phyloP scores from a whole-genome alignment of 2,797 vertebrate genomes.

The Danionella dracula region DNA sequence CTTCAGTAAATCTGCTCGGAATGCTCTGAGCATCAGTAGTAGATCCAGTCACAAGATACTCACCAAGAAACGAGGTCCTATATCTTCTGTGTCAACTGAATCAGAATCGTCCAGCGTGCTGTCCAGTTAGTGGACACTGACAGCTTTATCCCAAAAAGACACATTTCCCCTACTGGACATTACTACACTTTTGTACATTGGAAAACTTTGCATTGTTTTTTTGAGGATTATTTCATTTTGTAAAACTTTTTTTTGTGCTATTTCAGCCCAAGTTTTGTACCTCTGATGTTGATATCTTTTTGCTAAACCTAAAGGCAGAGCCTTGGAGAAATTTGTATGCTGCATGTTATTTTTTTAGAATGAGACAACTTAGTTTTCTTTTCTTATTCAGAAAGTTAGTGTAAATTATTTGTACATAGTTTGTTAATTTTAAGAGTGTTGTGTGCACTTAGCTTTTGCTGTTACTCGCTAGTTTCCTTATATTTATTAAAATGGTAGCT shows the following conservation, averaged over 20 bases:
- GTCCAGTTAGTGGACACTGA: slow-evolving; percentile 79
- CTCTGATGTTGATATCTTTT: slow-evolving; percentile 33
- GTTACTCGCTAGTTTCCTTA: slow-evolving; percentile 46
- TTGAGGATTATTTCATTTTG: slow-evolving; percentile 20
- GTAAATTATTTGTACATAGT: slow-evolving; percentile 62
- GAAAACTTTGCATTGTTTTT: slow-evolving; percentile 47
- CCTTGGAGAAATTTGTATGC: slow-evolving; percentile 33
- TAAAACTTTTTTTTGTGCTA: slow-evolving; percentile 12
- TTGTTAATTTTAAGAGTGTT: slow-evolving; percentile 56
- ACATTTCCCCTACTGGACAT: neutral
- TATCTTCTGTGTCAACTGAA: slow-evolving; percentile 94
- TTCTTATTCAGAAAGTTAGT: neutral
- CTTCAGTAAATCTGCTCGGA: slow-evolving; percentile 91
- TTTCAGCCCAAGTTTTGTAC: slow-evolving; percentile 17
- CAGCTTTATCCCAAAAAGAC: no score
- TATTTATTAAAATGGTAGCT: slow-evolving; percentile 69
- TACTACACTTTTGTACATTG: slow-evolving; percentile 55
- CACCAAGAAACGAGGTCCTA: slow-evolving; percentile 84
- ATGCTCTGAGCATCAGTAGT: slow-evolving; percentile 78
- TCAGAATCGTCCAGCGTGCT: slow-evolving; percentile 95
- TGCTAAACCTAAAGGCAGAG: slow-evolving; percentile 45
- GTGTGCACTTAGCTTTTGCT: slow-evolving; percentile 63
- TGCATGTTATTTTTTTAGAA: neutral
- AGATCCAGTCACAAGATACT: slow-evolving; percentile 91
- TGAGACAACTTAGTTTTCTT: neutral